phyloP scores from a whole-genome alignment of 2,888 invertebrate genomes.

The Aphidius colemani region DNA sequence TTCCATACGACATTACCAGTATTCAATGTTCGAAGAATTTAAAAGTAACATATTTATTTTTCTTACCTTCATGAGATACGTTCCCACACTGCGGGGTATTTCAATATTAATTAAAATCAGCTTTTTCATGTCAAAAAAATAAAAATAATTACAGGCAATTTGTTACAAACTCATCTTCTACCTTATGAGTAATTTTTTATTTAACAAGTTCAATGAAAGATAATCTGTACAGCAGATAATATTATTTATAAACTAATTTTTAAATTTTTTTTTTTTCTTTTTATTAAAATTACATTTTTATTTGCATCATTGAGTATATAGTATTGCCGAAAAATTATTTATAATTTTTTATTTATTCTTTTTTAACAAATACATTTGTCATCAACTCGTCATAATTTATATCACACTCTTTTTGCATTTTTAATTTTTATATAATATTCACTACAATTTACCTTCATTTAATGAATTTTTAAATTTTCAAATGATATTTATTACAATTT shows the following conservation, averaged over 20 bases:
- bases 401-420: neutral
- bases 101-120: constrained; percentile 11
- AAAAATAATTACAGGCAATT: constrained; percentile 13
- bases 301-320: constrained; percentile 38
- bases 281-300: constrained; percentile 59
- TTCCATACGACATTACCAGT: no score
- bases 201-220: constrained; percentile 12
- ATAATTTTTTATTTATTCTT: no score
- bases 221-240: constrained; percentile 33
- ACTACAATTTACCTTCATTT: neutral
- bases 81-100: constrained; percentile 17
- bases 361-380: no score
- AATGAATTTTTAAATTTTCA: constrained; percentile 22
- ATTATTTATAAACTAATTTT: constrained; percentile 48
- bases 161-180: constrained; percentile 9
- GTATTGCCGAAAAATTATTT: constrained; percentile 24
- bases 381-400: neutral
- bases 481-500: no score
- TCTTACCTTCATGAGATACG: neutral
- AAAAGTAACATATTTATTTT: no score
- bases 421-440: constrained; percentile 3
- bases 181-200: neutral
- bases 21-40: no score
- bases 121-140: neutral
- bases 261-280: constrained; percentile 26